These are phyloP conservation scores for Paedocypris sp. DNA, from an alignment of 2,113 vertebrate species.

Conservation along the genomic window DNA sequence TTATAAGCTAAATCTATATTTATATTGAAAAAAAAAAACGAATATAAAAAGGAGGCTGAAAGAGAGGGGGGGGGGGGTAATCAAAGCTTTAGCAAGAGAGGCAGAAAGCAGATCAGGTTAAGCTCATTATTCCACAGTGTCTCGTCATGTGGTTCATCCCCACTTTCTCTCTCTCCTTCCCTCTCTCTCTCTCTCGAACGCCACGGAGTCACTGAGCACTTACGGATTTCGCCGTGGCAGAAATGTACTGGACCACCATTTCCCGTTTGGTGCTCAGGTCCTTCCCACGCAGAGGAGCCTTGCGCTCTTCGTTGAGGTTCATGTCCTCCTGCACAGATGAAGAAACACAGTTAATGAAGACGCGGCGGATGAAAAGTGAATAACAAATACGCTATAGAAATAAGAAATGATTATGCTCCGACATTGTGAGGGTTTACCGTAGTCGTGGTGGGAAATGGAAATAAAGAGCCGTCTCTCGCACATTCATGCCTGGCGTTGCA, in stretches of 20 bases:
- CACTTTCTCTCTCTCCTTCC: background rate
- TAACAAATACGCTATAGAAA: background rate
- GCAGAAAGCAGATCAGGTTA: constrained; percentile 40
- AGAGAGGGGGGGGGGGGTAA: constrained; percentile 39
- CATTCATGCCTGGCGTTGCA: background rate
- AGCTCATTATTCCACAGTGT: constrained; percentile 42
- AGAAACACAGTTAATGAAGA: background rate
- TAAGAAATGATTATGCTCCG: too few relatives aligned
- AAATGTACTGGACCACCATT: constrained; percentile 98
- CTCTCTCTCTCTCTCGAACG: background rate
- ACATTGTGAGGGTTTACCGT: too few relatives aligned
- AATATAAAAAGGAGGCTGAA: constrained; percentile 11
- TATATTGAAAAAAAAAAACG: constrained; percentile 22
- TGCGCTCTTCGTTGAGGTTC: constrained; percentile 94
- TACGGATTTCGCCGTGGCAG: constrained; percentile 94
- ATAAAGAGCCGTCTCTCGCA: background rate
- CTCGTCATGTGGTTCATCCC: background rate
- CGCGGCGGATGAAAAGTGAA: background rate
- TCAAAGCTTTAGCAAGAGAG: constrained; percentile 49
- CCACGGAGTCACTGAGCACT: constrained; percentile 48
- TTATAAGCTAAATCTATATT: background rate
- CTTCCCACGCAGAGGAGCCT: constrained; percentile 84
- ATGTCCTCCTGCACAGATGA: constrained; percentile 79
- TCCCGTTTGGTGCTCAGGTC: constrained; percentile 88
- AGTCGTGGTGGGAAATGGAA: background rate